phyloP scores from a whole-genome alignment of 2,888 invertebrate genomes.

The Anthophora plumipes region DNA sequence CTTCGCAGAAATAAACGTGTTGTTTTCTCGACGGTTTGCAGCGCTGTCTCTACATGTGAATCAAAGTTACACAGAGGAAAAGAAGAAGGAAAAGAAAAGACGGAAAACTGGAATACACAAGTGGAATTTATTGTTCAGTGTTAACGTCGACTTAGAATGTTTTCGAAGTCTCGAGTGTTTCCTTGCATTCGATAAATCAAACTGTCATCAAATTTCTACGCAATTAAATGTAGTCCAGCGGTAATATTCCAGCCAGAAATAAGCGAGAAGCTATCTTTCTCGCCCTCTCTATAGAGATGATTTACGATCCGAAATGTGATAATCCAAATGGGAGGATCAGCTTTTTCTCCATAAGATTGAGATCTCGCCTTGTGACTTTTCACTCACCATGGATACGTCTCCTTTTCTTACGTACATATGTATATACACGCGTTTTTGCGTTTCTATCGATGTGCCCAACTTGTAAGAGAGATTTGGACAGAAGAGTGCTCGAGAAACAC shows the following conservation, averaged over 20 bases:
- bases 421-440: background rate
- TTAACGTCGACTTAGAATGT: no score
- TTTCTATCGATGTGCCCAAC: background rate
- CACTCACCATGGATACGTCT: constrained; percentile 3
- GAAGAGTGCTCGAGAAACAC: background rate
- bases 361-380: constrained; percentile 26
- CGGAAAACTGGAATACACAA: no score
- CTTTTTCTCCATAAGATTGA: constrained; percentile 38
- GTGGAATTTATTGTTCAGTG: no score
- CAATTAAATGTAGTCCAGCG: constrained; percentile 32
- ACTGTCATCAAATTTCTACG: constrained; percentile 35
- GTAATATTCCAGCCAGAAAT: constrained; percentile 21
- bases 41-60: no score
- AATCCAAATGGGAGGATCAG: constrained; percentile 30
- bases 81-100: no score
- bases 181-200: constrained; percentile 41
- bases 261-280: constrained; percentile 29
- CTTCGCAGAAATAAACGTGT: no score
- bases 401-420: background rate
- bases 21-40: no score
- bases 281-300: constrained; percentile 49
- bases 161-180: background rate
- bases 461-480: background rate
- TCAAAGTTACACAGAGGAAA: no score
- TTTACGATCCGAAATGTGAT: constrained; percentile 55